Conservation (phyloP, 2,888 invertebrate species). For the Marasmarcha lunaedactyla region DNA sequence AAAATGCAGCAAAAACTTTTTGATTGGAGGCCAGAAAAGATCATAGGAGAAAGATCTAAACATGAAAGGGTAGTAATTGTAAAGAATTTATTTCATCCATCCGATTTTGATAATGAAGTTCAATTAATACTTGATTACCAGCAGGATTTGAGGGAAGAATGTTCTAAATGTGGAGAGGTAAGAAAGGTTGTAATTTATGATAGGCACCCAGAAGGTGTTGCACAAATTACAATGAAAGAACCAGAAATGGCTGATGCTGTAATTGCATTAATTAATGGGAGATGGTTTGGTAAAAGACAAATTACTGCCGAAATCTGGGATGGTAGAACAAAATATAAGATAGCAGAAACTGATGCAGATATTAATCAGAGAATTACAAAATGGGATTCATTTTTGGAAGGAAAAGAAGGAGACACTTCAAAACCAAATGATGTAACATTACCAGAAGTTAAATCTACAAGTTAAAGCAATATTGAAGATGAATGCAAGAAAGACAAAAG, state of each 20-base stretch:
- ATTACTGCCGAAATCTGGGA: slow-evolving; percentile 94
- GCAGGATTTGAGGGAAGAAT: slow-evolving; percentile 90
- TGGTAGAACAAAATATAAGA: slow-evolving; percentile 92
- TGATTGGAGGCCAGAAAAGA: slow-evolving; percentile 96
- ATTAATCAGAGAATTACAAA: slow-evolving; percentile 82
- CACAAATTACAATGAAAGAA: slow-evolving; percentile 89
- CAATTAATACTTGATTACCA: slow-evolving; percentile 90
- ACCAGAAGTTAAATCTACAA: too few species aligned
- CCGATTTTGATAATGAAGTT: slow-evolving; percentile 91
- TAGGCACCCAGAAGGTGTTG: slow-evolving; percentile 94
- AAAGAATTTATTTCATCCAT: slow-evolving; percentile 91
- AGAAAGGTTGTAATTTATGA: slow-evolving; percentile 93
- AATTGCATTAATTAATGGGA: slow-evolving; percentile 85
- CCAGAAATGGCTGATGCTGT: slow-evolving; percentile 94
- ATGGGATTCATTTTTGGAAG: slow-evolving; percentile 88
- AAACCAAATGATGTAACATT: too few species aligned
- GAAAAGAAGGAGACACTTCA: slow-evolving; percentile 44
- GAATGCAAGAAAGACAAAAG: too few species aligned
- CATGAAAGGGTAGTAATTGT: slow-evolving; percentile 93
- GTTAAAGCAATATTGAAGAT: too few species aligned
- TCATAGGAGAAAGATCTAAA: slow-evolving; percentile 86
- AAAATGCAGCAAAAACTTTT: slow-evolving; percentile 95
- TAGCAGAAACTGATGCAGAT: slow-evolving; percentile 92
- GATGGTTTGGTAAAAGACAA: slow-evolving; percentile 90
- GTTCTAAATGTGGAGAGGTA: slow-evolving; percentile 91